These are phyloP conservation scores for Cricetomys ansorgei DNA, from an alignment of 2,113 vertebrate species.

Conservation along the genomic window DNA sequence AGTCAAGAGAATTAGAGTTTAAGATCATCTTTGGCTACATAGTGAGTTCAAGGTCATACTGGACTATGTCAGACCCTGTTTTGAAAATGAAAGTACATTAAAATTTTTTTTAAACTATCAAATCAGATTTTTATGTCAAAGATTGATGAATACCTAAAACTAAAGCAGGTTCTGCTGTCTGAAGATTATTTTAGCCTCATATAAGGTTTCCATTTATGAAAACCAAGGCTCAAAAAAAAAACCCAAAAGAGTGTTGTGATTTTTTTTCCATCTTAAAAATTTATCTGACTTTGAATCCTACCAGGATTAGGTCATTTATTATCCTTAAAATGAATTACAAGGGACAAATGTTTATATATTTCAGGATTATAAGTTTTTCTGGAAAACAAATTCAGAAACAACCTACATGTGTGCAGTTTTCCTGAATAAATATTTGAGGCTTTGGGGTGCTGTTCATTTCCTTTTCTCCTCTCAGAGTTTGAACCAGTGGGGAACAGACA, in stretches of 20 bases:
- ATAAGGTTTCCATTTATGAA: neutral
- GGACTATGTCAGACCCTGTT: neutral
- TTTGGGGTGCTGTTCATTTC: neutral
- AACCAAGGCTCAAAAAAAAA: neutral
- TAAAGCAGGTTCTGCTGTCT: neutral
- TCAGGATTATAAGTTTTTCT: neutral
- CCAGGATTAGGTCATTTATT: neutral
- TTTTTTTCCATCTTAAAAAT: conserved; percentile 23
- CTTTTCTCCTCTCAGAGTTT: neutral
- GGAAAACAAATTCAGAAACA: conserved; percentile 30
- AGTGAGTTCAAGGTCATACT: neutral
- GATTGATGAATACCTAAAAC: neutral
- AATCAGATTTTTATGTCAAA: conserved; percentile 13
- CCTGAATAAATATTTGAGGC: neutral
- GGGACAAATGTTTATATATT: conserved; percentile 22
- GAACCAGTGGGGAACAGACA: neutral
- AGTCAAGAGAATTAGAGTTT: neutral
- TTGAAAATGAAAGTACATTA: neutral
- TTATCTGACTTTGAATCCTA: neutral
- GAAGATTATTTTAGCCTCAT: neutral
- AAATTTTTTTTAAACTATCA: conserved; percentile 13
- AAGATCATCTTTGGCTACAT: neutral
- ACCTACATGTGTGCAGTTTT: neutral
- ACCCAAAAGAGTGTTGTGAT: neutral
- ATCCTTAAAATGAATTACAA: conserved; percentile 23